Percentiles rank a stretch among this genome's conserved stretches.
Evolutionary conservation across 35 echinoderm and acorn worm species (phyloP).

Genomic region (Acanthaster planci): DNA sequence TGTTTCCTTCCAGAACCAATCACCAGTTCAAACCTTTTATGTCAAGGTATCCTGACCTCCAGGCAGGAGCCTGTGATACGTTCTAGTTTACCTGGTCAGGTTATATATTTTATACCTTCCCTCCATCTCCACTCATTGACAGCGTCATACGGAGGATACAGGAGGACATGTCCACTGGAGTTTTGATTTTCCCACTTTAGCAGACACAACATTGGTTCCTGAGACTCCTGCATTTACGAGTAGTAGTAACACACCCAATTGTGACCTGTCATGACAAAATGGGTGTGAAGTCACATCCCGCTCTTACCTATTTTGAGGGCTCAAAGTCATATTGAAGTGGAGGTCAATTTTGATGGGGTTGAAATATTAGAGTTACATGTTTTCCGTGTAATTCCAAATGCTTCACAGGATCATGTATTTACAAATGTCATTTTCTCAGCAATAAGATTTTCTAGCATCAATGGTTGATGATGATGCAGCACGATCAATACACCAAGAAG

Average conservation of each 20-base stretch:
- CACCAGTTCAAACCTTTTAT: too few species aligned
- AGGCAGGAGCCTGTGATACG: too few species aligned
- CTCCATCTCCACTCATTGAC: slow-evolving; percentile 33
- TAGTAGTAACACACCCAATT: slow-evolving; percentile 4
- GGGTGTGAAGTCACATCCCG: not conserved
- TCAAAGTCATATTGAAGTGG: too few species aligned
- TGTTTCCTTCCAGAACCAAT: too few species aligned
- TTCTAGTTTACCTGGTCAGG: too few species aligned
- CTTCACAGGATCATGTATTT: not conserved
- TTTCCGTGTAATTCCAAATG: slow-evolving; percentile 33
- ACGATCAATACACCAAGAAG: slow-evolving; percentile 12
- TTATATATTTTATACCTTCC: slow-evolving; percentile 49
- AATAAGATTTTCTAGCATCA: slow-evolving; percentile 26
- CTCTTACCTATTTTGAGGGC: too few species aligned
- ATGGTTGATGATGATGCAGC: slow-evolving; percentile 4
- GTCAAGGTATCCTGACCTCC: too few species aligned
- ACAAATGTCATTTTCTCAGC: too few species aligned
- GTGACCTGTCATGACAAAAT: too few species aligned
- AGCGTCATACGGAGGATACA: slow-evolving; percentile 2
- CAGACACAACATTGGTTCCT: slow-evolving; percentile 16
- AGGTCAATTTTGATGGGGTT: too few species aligned
- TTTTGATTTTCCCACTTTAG: slow-evolving; percentile 16
- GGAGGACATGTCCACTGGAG: not conserved
- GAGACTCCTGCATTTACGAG: not conserved
- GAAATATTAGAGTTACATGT: not conserved